These are phyloP conservation scores for Meandrina meandrites DNA, from an alignment of 92 coral and sea anemone genomes.

Conservation along the genomic window DNA sequence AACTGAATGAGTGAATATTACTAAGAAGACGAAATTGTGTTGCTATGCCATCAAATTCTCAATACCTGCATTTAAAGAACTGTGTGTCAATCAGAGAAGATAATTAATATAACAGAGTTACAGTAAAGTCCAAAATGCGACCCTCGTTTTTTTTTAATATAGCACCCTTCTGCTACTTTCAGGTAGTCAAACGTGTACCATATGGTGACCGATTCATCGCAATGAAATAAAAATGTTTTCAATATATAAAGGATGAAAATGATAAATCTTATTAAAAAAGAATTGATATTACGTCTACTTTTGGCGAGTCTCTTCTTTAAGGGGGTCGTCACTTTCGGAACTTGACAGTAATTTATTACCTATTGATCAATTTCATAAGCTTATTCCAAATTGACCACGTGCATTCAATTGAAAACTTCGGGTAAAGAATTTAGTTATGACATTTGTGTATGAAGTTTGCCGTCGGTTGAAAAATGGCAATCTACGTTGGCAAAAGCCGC, in stretches of 20 bases:
- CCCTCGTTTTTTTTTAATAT: no score
- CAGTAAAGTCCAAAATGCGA: no score
- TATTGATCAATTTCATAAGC: not conserved
- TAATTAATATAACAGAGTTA: not conserved
- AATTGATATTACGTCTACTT: not conserved
- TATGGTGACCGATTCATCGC: not conserved
- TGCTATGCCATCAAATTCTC: not conserved
- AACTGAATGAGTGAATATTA: no score
- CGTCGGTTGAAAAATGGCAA: not conserved
- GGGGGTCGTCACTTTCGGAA: not conserved
- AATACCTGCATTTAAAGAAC: not conserved
- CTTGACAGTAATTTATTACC: not conserved
- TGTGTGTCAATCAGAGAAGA: not conserved
- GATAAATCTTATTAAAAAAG: not conserved
- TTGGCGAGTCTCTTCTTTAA: no score
- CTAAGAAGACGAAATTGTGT: not conserved
- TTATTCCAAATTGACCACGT: not conserved
- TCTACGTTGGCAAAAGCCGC: not conserved
- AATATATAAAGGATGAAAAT: not conserved
- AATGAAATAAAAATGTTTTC: not conserved
- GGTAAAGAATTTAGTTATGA: not conserved
- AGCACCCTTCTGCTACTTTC: no score
- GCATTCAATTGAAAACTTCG: not conserved
- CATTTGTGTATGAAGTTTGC: not conserved
- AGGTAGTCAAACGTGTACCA: not conserved